Base-by-base conservation (phyloP, 2,113 vertebrate species). In the Oryzias woworae region DNA sequence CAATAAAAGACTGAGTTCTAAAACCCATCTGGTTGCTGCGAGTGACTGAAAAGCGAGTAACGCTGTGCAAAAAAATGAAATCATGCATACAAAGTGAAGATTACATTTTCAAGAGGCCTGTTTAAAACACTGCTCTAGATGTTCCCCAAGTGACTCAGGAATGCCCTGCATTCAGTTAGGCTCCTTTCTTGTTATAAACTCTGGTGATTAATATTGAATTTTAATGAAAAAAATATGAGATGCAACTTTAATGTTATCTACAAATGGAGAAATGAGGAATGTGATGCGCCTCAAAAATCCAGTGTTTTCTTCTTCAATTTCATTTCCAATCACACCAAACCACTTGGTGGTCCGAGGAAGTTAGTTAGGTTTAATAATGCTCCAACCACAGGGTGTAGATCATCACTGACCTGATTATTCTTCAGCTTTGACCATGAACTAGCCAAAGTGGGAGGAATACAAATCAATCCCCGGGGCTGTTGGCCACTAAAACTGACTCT, bases 361-460 rank as follows among this genome's bases (percentile, higher is more conserved):
- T 48, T 64, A 73, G 58, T 68, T 82, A 85, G 74, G 20, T 78
- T 81, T 74, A 65, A 73, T 58, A 70, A 48, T 58, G 52, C 67
- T 68, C 71, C 59, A 71, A 76, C 82, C 69, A 10, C 72, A 75
- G 81, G 83, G 79, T 78, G 82, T 81, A 81, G 78, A 75, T 78
- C 78, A 57, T 68, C 58, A 36, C 69, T 57, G 76, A 80, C 69
- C 73, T 78, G 83, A 88, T 90, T 88, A 82, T 69, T 86, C 77
- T 77, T 78, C 61, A 50, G 73, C 67, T 73, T 76, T 83, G 78
- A 86, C 85, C 82, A 80, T 81, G 77, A 85, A 71, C 78, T 74
- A 75, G 72, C 62, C 66, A 48, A 65, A 84, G 66, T 60, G 69
- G 75, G 66, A 55, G 71, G 71, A 66, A 76, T 81, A 77, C 64